phyloP scores from a whole-genome alignment of 2,888 invertebrate species.

The Cataglyphis livida region DNA sequence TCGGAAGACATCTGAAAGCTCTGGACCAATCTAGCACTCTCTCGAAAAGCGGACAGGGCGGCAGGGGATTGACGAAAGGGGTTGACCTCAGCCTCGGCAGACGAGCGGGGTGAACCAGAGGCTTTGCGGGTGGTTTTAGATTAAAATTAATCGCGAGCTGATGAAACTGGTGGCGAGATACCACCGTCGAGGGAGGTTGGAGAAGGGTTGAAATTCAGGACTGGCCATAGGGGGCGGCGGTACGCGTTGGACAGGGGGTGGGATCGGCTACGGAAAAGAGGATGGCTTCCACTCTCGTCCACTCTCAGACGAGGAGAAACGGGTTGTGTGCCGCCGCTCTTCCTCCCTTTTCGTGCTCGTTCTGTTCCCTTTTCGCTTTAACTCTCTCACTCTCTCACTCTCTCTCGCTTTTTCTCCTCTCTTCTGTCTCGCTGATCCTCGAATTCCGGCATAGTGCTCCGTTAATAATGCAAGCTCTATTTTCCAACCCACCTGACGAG shows the following conservation, averaged over 20 bases:
- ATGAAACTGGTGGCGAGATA: conserved; percentile 78
- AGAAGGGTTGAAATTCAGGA: conserved; percentile 73
- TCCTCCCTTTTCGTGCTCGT: conserved; percentile 36
- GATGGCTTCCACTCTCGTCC: conserved; percentile 73
- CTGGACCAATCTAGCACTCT: conserved; percentile 72
- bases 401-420: conserved; percentile 54
- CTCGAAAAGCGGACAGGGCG: conserved; percentile 44
- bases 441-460: conserved; percentile 72
- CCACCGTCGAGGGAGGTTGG: conserved; percentile 63
- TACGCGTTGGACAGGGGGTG: conserved; percentile 52
- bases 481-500: conserved; percentile 70
- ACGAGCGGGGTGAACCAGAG: conserved; percentile 74
- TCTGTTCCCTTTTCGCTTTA: conserved; percentile 32
- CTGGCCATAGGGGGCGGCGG: conserved; percentile 71
- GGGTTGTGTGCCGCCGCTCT: conserved; percentile 49
- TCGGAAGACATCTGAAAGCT: conserved; percentile 65
- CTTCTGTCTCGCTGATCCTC: conserved; percentile 65
- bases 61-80: conserved; percentile 72
- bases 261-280: conserved; percentile 73
- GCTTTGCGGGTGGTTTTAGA: conserved; percentile 81
- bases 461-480: conserved; percentile 76
- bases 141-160: conserved; percentile 83
- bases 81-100: conserved; percentile 75
- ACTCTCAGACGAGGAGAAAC: conserved; percentile 70
- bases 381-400: conserved; percentile 30